Percentiles rank a stretch among this genome's conserved stretches.
phyloP scores from a whole-genome alignment of 2,113 vertebrate species.

The Halichoerus grypus region DNA sequence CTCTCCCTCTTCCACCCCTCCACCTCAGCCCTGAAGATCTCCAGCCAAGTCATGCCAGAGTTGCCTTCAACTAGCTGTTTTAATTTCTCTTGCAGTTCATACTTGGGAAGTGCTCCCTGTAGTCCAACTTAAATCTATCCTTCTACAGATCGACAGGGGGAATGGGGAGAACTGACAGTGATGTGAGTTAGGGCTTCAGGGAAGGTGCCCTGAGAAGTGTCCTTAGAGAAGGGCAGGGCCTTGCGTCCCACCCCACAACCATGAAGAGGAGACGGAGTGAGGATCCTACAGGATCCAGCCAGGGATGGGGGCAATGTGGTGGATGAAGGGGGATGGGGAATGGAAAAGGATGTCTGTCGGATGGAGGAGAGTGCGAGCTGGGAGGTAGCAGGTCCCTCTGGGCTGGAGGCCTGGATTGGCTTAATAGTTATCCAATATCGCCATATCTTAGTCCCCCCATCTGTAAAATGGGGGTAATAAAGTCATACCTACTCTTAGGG shows the following conservation, averaged over 20 bases:
- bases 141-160: neutral
- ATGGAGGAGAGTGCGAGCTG: neutral
- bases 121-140: neutral
- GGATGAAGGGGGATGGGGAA: no score
- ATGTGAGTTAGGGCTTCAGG: neutral
- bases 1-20: neutral
- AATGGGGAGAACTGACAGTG: neutral
- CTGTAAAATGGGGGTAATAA: constrained; percentile 2
- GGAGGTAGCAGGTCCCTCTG: neutral
- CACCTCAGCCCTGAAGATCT: neutral
- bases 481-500: neutral
- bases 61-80: neutral
- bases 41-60: neutral
- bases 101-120: neutral
- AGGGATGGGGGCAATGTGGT: neutral
- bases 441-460: neutral
- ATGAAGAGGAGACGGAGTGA: neutral
- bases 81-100: neutral
- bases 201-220: neutral
- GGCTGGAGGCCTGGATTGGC: neutral
- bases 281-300: neutral
- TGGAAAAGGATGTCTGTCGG: neutral
- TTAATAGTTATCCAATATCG: neutral
- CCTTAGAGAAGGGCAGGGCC: neutral
- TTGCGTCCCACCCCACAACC: neutral